Evolutionary conservation across 2,113 vertebrate species (phyloP).

Genomic region (Sturnira hondurensis): DNA sequence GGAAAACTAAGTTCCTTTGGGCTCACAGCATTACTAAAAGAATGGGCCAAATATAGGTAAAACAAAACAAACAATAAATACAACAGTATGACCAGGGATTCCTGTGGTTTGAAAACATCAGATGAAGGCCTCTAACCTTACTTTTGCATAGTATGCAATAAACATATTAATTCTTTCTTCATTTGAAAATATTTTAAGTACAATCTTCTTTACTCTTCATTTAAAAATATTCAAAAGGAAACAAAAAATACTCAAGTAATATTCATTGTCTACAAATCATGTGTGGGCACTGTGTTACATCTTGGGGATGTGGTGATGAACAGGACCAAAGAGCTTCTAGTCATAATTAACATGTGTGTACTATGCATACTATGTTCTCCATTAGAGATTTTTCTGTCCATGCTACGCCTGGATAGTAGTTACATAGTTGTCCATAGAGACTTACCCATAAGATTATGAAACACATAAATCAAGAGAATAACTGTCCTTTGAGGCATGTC

Average conservation of each 20-base stretch:
- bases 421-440: background rate
- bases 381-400: background rate
- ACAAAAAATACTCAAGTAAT: background rate
- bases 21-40: background rate
- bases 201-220: background rate
- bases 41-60: background rate
- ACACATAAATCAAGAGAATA: background rate
- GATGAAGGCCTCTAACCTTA: background rate
- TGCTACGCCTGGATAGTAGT: background rate
- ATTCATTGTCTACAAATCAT: background rate
- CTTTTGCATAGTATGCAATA: background rate
- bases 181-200: background rate
- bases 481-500: background rate
- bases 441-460: background rate
- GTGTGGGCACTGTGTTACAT: background rate
- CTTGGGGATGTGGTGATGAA: background rate
- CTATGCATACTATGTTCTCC: too few relatives aligned
- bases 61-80: too few relatives aligned
- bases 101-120: background rate
- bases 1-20: constrained; percentile 16
- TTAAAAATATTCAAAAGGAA: background rate
- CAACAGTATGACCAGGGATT: background rate
- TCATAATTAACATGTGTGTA: background rate
- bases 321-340: background rate
- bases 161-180: background rate